Evolutionary conservation across 2,113 vertebrate genomes (phyloP).

Genomic region (Periophthalmodon schlosseri): DNA sequence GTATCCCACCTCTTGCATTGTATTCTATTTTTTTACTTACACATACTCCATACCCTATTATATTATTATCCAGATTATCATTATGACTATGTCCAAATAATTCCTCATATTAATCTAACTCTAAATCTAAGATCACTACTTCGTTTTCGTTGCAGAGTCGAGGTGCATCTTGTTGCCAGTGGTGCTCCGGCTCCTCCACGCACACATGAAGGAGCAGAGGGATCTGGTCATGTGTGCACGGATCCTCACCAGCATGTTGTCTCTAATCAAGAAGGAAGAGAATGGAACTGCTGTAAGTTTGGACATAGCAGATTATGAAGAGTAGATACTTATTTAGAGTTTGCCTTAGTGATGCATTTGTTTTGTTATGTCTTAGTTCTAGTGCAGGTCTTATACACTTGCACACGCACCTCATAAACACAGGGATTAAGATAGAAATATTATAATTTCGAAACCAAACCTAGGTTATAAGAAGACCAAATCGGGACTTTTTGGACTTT

Average conservation of each 20-base stretch:
- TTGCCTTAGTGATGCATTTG: no score
- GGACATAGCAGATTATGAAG: background rate
- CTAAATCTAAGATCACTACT: background rate
- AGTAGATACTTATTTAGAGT: no score
- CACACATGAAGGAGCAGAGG: slow-evolving; percentile 94
- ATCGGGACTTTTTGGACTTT: no score
- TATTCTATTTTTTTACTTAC: no score
- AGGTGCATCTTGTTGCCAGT: slow-evolving; percentile 92
- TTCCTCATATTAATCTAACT: background rate
- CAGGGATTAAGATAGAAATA: no score
- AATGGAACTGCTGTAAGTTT: slow-evolving; percentile 81
- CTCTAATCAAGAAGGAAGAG: slow-evolving; percentile 92
- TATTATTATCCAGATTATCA: background rate
- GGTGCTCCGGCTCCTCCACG: slow-evolving; percentile 90
- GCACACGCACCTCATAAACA: no score
- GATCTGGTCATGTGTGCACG: slow-evolving; percentile 94
- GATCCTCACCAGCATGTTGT: slow-evolving; percentile 97
- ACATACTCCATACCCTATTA: no score
- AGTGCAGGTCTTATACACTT: no score
- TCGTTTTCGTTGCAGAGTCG: slow-evolving; percentile 80
- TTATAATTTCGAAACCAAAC: no score
- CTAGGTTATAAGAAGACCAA: no score
- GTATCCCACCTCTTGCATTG: no score
- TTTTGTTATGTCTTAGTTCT: no score
- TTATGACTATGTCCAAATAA: background rate